Base-by-base conservation (phyloP, 2,797 vertebrate genomes). In the Xenentodon cancila region DNA sequence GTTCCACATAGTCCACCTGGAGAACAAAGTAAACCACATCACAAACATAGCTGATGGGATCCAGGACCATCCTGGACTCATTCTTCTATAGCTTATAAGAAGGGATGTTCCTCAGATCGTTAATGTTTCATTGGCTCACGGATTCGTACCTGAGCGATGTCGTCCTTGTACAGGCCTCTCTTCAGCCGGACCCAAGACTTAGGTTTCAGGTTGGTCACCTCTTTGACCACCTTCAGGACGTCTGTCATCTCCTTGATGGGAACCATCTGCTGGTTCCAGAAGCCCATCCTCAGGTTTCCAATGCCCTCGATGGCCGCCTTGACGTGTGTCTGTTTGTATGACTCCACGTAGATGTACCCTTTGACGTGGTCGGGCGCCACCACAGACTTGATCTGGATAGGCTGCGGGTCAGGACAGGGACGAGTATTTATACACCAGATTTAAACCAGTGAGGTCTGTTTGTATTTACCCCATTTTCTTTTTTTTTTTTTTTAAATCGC, bases 191-290 rank as follows among this genome's bases (percentile, higher is more conserved):
- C 97, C 97, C 97, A 99, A 34, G 97, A 95, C 67, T 99, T 99
- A n/a, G 97, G 96, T 53, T 99, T 99, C 53, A 98, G 94, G 84
- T 98, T 98, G 67, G 97, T 97, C 54, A 99, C 96, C 86, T 99
- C 97, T 71, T 98, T 98, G 20, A 98, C 97, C 53, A 98, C 97
- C 88, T 99, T 99, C 18, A 99, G 94, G 6, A 99, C 97, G 0
- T 99, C 97, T 0, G 97, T 99, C 97, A 99, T 99, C 84, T 99
- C 97, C 78, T 98, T 98, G 88, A 99, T 99, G 70, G 97, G 97
- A 12, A 99, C 97, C 97, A 99, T 99, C 92, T 99, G 97, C 91
- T 98, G 97, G 92, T 99, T 99, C 97, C 97, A 99, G 86, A 94
- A 96, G 81, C 97, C 97, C 81, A 97, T 95, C n/a, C 97, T 91